Conservation (phyloP, 2,888 invertebrate species). For the Steromphala cineraria region DNA sequence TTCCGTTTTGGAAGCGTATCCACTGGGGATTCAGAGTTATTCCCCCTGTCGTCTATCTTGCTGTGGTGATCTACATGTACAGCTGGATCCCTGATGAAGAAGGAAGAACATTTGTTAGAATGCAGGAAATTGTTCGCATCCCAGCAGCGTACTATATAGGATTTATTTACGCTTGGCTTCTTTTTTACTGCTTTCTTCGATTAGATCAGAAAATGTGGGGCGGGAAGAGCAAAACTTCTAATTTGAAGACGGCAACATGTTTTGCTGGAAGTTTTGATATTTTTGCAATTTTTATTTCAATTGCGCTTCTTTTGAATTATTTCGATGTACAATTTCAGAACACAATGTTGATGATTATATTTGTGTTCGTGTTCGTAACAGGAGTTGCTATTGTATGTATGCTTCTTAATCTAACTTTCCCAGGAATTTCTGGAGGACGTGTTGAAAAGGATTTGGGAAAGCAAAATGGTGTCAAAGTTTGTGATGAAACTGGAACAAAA, state of each 20-base stretch:
- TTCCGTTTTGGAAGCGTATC: constrained; percentile 41
- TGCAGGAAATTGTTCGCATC: constrained; percentile 41
- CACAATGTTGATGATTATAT: constrained; percentile 3
- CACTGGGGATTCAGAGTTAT: constrained; percentile 30
- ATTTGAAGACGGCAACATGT: not conserved
- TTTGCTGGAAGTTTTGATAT: not conserved
- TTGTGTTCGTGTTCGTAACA: not conserved
- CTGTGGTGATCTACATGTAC: constrained; percentile 33
- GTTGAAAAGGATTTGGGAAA: too few species aligned
- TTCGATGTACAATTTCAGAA: not conserved
- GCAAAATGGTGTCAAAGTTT: too few species aligned
- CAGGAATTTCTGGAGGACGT: not conserved
- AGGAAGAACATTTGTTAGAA: constrained; percentile 35
- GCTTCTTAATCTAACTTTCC: not conserved
- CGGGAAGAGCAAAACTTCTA: not conserved
- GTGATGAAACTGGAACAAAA: too few species aligned
- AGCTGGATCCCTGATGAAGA: constrained; percentile 41
- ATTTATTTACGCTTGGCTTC: not conserved
- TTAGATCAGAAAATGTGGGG: not conserved
- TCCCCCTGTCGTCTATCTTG: constrained; percentile 32
- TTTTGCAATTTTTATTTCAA: not conserved
- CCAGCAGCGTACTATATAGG: constrained; percentile 30
- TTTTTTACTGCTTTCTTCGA: constrained; percentile 10
- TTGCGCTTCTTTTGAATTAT: not conserved
- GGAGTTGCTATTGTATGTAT: not conserved